Percentiles rank a stretch among this genome's conserved stretches.
Evolutionary conservation across 2,888 invertebrate species (phyloP).

Genomic region (Limenitis camilla): DNA sequence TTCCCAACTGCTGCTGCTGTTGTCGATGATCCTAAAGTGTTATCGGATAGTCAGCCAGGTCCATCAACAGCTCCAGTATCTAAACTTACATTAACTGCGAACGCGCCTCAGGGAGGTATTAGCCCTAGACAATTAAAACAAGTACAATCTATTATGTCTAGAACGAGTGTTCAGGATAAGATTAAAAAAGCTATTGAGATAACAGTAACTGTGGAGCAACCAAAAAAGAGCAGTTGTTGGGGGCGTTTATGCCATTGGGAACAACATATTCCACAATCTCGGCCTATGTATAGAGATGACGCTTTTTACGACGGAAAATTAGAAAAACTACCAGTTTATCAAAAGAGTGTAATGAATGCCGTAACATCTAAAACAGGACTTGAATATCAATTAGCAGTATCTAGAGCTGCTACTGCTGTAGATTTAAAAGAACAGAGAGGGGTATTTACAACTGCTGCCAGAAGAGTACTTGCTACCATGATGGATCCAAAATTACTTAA

Average conservation of each 20-base stretch:
- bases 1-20: conserved; percentile 56
- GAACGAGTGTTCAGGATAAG: conserved; percentile 37
- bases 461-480: conserved; percentile 64
- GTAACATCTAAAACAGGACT: conserved; percentile 49
- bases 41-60: conserved; percentile 36
- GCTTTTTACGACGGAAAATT: conserved; percentile 58
- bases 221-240: conserved; percentile 44
- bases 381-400: conserved; percentile 64
- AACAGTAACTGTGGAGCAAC: conserved; percentile 30
- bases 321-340: conserved; percentile 48
- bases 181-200: conserved; percentile 36
- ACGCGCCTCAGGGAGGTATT: conserved; percentile 44
- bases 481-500: conserved; percentile 54
- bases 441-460: conserved; percentile 54
- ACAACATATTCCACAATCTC: conserved; percentile 46
- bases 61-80: conserved; percentile 44
- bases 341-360: conserved; percentile 51
- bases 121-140: conserved; percentile 51
- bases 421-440: conserved; percentile 55
- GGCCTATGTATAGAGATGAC: conserved; percentile 65
- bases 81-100: conserved; percentile 46
- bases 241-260: conserved; percentile 52
- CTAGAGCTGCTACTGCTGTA: conserved; percentile 52
- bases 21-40: conserved; percentile 34
- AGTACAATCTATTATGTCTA: conserved; percentile 53